Evolutionary conservation across 2,797 vertebrate species (phyloP), one percentile per base, ranked within the genome.

Genomic region (Acropternis orthonyx): DNA sequence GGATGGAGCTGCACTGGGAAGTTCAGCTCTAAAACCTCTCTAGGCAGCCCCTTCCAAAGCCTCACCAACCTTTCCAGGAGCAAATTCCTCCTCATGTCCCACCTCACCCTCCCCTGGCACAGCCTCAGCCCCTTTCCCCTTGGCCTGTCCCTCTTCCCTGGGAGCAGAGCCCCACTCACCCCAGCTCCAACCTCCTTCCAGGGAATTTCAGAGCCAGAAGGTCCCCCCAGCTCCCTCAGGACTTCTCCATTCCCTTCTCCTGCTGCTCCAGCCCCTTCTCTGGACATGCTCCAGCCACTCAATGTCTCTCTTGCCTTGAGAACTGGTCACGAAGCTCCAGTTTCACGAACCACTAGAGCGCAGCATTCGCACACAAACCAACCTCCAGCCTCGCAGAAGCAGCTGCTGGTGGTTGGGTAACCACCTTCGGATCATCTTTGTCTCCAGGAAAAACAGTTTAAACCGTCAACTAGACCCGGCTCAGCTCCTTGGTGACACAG

Each of bases 261-360:
- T 9, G 30, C 51, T 55, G 16, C 51, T 55, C 44, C 44, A 48
- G 44, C 65, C 7, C 65, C 30, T 27, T 4, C 52, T 4, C 37
- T 41, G 48, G 36, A 1, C 28, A 7, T 11, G 4, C 68, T 46
- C 63, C 73, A 16, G 8, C 14, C 23, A 7, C 12, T 28, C 77
- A 1, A 0, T 7, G 43, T 28, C 44, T 46, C 32, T 24, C 48
- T 49, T 49, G 58, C 24, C 18, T 10, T 12, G 36, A 39, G 59
- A 28, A 13, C 12, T 22, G 34, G 8, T 27, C 51, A 21, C 21
- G 4, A 27, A 3, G 2, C 39, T 41, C 30, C 9, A n/a, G 46
- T 3, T 32, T 58, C 32, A 54, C 52, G 10, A 67, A 1, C 95
- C 95, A 92, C 66, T 85, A 95, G 95, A 89, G 95, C 0, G 95